phyloP scores from a whole-genome alignment of 2,797 vertebrate genomes.

The Cossypha caffra region DNA sequence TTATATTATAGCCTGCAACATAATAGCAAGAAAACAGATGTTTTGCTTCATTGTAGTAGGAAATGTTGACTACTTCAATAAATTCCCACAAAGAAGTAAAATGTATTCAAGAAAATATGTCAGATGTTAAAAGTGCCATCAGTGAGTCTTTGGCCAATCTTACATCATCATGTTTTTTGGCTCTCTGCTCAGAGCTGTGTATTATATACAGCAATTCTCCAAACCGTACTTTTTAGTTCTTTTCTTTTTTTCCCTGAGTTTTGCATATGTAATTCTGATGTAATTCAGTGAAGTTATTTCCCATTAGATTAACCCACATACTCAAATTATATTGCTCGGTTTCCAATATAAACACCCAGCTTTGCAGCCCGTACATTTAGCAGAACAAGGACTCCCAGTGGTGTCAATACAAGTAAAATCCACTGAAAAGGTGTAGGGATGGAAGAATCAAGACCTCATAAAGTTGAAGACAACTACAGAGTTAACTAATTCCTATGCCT shows the following conservation, averaged over 20 bases:
- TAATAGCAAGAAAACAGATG: background rate
- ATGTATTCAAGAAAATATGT: background rate
- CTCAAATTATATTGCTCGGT: constrained; percentile 1
- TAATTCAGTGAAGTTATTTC: constrained; percentile 26
- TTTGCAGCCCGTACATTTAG: background rate
- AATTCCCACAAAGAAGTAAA: background rate
- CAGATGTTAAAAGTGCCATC: background rate
- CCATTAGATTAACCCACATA: background rate
- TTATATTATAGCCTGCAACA: background rate
- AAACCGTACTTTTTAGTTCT: background rate
- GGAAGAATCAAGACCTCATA: constrained; percentile 34
- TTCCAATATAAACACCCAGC: constrained; percentile 4
- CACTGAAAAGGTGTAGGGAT: background rate
- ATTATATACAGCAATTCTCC: background rate
- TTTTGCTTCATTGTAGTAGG: background rate
- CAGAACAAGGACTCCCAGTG: background rate
- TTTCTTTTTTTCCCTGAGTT: background rate
- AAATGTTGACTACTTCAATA: background rate
- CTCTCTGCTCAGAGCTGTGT: background rate
- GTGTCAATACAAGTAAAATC: constrained; percentile 3
- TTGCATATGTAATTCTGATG: constrained; percentile 32
- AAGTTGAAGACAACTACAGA: constrained; percentile 22
- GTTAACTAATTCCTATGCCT: constrained; percentile 34
- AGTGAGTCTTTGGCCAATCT: background rate
- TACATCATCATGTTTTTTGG: background rate